Conservation (phyloP, 1,140 invertebrate genomes). For the Dreissena rostriformis region DNA sequence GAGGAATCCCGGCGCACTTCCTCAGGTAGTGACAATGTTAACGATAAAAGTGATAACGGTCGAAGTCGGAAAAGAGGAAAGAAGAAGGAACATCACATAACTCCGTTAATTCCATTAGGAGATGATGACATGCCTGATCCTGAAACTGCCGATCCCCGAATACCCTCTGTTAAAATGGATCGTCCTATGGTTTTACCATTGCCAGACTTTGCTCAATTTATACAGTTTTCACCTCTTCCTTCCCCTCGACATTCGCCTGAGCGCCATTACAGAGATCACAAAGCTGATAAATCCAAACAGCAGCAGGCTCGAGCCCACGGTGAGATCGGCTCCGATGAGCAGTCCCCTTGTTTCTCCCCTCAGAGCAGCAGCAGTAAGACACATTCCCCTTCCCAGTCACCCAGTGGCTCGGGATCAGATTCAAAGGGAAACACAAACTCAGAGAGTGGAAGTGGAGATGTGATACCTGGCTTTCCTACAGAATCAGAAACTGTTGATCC, state of each 20-base stretch:
- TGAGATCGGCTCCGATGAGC: constrained; percentile 35
- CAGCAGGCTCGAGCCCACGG: constrained; percentile 26
- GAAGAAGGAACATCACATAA: constrained; percentile 60
- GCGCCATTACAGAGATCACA: constrained; percentile 50
- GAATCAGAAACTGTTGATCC: constrained; percentile 55
- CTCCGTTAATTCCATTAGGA: constrained; percentile 63
- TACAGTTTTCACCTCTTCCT: constrained; percentile 53
- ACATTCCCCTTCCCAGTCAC: constrained; percentile 67
- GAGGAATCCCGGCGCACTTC: constrained; percentile 53
- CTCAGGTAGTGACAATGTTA: constrained; percentile 57
- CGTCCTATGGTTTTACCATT: constrained; percentile 59
- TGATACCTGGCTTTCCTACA: constrained; percentile 40
- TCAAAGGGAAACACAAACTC: constrained; percentile 57
- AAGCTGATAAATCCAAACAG: neutral
- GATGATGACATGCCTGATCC: constrained; percentile 61
- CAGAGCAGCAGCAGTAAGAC: constrained; percentile 71
- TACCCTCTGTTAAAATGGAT: constrained; percentile 45
- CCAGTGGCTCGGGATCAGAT: constrained; percentile 60
- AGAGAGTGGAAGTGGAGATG: constrained; percentile 49
- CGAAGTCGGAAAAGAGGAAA: constrained; percentile 34
- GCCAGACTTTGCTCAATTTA: constrained; percentile 66
- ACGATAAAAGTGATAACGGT: constrained; percentile 50
- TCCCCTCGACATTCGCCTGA: constrained; percentile 53
- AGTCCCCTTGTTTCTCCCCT: constrained; percentile 71
- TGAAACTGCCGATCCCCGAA: constrained; percentile 64